A percentile compares a stretch with the other conserved stretches of the same genome.
phyloP scores from a whole-genome alignment of 2,888 invertebrate species.

The Netelia fuscicornis region DNA sequence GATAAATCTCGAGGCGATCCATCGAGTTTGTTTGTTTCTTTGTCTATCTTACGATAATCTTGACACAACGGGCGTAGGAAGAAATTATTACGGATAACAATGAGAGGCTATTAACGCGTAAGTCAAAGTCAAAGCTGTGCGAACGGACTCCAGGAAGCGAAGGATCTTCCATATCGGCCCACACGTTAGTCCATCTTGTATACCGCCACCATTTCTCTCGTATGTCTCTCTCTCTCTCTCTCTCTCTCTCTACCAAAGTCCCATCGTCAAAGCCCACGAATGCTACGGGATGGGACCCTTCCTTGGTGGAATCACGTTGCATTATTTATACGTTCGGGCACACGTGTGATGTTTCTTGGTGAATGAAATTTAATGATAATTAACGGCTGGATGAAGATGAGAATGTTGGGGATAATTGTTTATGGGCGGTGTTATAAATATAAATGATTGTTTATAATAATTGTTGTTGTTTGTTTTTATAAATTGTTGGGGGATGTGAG shows the following conservation, averaged over 20 bases:
- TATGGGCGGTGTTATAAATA: too few relatives aligned
- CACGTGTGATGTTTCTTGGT: neutral
- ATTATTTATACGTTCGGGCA: neutral
- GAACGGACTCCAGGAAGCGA: constrained; percentile 51
- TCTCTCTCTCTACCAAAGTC: neutral
- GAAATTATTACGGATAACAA: constrained; percentile 65
- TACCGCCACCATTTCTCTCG: neutral
- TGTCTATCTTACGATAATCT: too few relatives aligned
- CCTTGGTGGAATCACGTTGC: constrained; percentile 9
- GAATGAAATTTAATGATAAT: neutral
- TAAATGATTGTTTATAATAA: too few relatives aligned
- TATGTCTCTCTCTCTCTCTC: neutral
- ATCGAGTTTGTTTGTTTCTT: neutral
- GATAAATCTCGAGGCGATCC: constrained; percentile 29
- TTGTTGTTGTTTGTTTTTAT: too few relatives aligned
- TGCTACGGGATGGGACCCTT: constrained; percentile 9
- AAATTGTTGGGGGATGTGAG: too few relatives aligned
- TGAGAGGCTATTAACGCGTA: constrained; percentile 63
- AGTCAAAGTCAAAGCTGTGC: constrained; percentile 57
- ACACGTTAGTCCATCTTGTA: constrained; percentile 9
- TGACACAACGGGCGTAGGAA: constrained; percentile 49
- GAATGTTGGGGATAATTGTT: too few relatives aligned
- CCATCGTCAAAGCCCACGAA: constrained; percentile 36
- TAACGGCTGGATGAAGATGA: neutral
- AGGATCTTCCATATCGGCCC: constrained; percentile 38